Evolutionary conservation across 2,888 invertebrate species (phyloP).

Genomic region (Strigamia crassipes): DNA sequence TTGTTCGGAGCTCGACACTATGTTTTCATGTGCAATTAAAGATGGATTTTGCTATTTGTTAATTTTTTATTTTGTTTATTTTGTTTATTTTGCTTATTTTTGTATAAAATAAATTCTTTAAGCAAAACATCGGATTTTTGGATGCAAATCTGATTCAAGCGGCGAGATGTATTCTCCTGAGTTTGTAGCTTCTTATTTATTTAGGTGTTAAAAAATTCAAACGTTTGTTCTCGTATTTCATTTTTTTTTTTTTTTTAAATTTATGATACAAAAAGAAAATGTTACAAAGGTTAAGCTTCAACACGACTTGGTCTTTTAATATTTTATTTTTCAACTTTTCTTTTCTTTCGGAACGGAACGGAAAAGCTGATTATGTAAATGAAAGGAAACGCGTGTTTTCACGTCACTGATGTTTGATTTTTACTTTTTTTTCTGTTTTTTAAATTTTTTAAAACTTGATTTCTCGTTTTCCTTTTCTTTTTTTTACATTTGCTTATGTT

Average conservation of each 20-base stretch:
- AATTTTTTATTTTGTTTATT: too few species aligned
- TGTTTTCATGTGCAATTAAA: background rate
- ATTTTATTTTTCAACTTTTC: background rate
- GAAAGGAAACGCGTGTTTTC: background rate
- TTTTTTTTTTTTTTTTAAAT: background rate
- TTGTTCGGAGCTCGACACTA: background rate
- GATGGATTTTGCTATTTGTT: too few species aligned
- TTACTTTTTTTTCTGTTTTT: background rate
- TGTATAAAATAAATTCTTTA: too few species aligned
- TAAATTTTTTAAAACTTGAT: too few species aligned
- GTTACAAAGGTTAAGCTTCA: background rate
- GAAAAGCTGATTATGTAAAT: conserved; percentile 10
- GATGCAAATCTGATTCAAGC: too few species aligned
- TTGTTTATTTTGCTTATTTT: too few species aligned
- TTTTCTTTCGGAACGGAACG: background rate
- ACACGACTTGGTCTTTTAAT: background rate
- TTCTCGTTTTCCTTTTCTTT: too few species aligned
- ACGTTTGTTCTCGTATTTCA: background rate
- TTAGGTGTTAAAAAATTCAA: background rate
- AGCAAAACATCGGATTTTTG: too few species aligned
- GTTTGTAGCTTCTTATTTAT: background rate
- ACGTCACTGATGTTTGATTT: background rate
- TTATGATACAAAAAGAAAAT: background rate
- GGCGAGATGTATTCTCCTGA: background rate
- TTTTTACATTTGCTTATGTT: background rate